Evolutionary conservation across 2,797 vertebrate genomes (phyloP), one percentile per base, ranked within the genome.

Genomic region (Enteromius radiatus): DNA sequence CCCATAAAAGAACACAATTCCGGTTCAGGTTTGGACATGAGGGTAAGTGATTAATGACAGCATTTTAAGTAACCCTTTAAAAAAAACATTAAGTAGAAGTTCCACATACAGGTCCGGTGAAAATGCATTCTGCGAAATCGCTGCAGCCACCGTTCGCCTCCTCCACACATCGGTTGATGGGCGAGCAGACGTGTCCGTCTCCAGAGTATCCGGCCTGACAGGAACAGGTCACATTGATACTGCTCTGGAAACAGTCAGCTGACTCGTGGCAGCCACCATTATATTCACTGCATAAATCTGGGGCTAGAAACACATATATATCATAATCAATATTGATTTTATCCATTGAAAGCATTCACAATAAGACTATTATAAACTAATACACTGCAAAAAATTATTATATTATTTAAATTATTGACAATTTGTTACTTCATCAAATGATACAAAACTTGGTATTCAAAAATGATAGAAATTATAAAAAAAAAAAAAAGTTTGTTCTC

Each of bases 131-230:
- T 0, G 98, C 97, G 0, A 98, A 97, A 82, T 98, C 94, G 0
- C 96, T 98, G 92, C 98, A 99, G 85, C 96, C 97, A 0, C 98
- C 98, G 0, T 97, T 99, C 4, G 33, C 75, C 49, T 97, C 94
- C 0, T 95, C 93, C 0, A 91, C 89, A 67, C 98, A 99, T 28
- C 92, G 93, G 93, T 99, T 94, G 26, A 97, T 93, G 68, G 96
- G 93, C 23, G 91, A 87, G 36, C 98, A 99, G 88, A 87, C 82
- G 63, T 86, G 91, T 54, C 98, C 98, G 0, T 99, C 98, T 0
- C 98, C 97, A 26, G 90, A 81, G n/a, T 98, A 97, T 85, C 91
- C 93, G 0, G 88, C 41, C 1, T 38, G 87, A 84, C 98, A 99
- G 76, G 91, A 65, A 56, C 98, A 99, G 87, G 89, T 95, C 84